phyloP scores from a whole-genome alignment of 2,888 invertebrate genomes.

The Magallana nippona region DNA sequence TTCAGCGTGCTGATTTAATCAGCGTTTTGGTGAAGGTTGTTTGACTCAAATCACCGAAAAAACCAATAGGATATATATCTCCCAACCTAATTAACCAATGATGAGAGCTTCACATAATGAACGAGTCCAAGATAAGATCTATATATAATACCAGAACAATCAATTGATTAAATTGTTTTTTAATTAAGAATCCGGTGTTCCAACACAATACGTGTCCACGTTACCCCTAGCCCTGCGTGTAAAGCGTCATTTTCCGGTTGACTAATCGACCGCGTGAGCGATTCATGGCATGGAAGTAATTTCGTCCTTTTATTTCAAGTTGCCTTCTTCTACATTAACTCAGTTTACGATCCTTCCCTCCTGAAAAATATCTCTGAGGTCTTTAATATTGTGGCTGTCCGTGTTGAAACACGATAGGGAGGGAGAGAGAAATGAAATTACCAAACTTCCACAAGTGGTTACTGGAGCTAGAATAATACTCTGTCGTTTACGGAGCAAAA shows the following conservation, averaged over 20 bases:
- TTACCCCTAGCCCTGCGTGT: not conserved
- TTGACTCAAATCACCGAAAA: not conserved
- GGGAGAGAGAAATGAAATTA: conserved; percentile 14
- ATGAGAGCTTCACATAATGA: conserved; percentile 12
- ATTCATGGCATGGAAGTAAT: conserved; percentile 7
- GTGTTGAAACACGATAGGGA: conserved; percentile 16
- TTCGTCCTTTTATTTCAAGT: not conserved
- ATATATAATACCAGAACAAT: conserved; percentile 2
- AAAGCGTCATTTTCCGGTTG: not conserved
- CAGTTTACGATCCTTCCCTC: not conserved
- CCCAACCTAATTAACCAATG: conserved; percentile 1
- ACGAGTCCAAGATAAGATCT: conserved; percentile 19
- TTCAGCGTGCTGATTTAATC: too few relatives aligned
- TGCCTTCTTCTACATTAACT: not conserved
- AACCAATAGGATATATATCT: not conserved
- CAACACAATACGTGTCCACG: not conserved
- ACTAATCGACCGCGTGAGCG: not conserved
- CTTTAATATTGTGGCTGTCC: conserved; percentile 20
- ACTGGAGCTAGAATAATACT: not conserved
- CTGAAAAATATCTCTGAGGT: not conserved
- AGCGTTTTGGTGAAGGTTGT: not conserved
- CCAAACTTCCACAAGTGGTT: conserved; percentile 2
- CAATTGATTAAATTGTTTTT: conserved; percentile 19
- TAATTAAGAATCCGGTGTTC: conserved; percentile 12
- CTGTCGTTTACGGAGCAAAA: not conserved